phyloP scores from a whole-genome alignment of 2,797 vertebrate genomes.

The Anguilla marmorata region DNA sequence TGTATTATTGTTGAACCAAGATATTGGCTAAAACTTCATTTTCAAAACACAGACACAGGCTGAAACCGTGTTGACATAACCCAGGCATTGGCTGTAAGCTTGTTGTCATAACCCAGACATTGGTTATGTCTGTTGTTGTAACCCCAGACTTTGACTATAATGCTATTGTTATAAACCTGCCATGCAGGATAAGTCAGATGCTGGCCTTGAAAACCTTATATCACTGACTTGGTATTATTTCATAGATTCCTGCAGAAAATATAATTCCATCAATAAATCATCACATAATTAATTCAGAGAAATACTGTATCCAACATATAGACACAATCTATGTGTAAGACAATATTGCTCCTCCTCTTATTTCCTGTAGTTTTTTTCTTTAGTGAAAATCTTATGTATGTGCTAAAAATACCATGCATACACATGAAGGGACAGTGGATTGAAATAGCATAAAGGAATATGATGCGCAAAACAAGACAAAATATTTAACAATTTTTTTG shows the following conservation, averaged over 20 bases:
- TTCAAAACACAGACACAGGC: no score
- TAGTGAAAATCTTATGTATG: no score
- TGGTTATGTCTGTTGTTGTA: background rate
- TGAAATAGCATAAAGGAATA: background rate
- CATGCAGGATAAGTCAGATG: background rate
- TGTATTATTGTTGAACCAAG: background rate
- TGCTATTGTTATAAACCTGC: background rate
- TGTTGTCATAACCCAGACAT: background rate
- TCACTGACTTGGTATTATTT: background rate
- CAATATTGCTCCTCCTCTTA: background rate
- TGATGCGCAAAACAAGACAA: constrained; percentile 5
- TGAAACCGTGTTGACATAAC: background rate
- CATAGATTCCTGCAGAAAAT: background rate
- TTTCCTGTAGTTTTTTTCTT: background rate
- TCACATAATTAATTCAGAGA: background rate
- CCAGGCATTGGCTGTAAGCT: background rate
- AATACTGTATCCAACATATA: background rate
- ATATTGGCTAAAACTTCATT: background rate
- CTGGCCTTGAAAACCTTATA: background rate
- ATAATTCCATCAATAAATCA: background rate
- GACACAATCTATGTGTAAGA: background rate
- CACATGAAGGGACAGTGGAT: background rate
- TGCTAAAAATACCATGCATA: background rate
- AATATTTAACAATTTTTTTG: background rate
- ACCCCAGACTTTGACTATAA: background rate